Percentiles rank a stretch among this genome's conserved stretches.
phyloP scores from a whole-genome alignment of 2,797 vertebrate species.

The Xenopus petersii region DNA sequence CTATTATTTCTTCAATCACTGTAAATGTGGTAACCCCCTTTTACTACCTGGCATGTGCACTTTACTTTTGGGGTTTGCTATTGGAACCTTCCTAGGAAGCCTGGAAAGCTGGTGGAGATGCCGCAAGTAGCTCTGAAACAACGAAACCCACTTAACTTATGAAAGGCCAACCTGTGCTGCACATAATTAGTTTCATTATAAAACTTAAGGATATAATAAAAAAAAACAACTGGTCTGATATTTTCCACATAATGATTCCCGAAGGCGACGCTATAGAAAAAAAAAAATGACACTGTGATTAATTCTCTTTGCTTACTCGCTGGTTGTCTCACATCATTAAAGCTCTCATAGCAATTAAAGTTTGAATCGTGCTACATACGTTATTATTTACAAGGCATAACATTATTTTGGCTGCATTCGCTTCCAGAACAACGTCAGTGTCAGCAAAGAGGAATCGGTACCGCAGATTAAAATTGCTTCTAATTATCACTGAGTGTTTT shows the following conservation, averaged over 20 bases:
- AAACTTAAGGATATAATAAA: too few species aligned
- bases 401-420: slow-evolving; percentile 11
- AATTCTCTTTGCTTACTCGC: slow-evolving; percentile 1
- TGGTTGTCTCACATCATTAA: slow-evolving; percentile 21
- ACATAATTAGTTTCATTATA: too few species aligned
- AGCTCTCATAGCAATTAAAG: slow-evolving; percentile 9
- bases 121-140: too few species aligned
- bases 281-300: slow-evolving; percentile 12
- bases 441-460: slow-evolving; percentile 1
- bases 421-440: neutral
- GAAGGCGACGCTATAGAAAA: neutral
- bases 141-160: too few species aligned
- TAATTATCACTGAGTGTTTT: neutral
- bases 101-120: too few species aligned
- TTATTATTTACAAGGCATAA: slow-evolving; percentile 15
- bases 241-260: neutral
- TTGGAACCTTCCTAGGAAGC: too few species aligned
- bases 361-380: neutral
- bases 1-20: too few species aligned
- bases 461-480: neutral
- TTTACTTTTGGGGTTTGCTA: too few species aligned
- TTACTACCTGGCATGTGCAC: too few species aligned
- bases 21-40: too few species aligned
- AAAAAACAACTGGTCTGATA: neutral
- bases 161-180: too few species aligned